phyloP scores from a whole-genome alignment of 1,140 invertebrate species.

The Acyrthosiphon pisum region DNA sequence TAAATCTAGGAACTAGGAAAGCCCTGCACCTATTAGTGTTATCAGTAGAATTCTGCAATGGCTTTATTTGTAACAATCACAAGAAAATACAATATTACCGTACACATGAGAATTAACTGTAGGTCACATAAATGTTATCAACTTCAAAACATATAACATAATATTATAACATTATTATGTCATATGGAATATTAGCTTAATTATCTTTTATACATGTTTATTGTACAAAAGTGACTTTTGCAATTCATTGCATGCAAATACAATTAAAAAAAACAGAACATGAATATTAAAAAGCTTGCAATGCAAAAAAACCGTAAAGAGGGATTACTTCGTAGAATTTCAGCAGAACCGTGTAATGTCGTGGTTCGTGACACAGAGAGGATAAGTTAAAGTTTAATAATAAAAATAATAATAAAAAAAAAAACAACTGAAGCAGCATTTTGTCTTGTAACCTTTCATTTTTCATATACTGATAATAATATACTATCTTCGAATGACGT shows the following conservation, averaged over 20 bases:
- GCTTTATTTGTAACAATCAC: neutral
- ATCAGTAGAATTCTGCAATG: neutral
- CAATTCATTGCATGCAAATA: conserved; percentile 17
- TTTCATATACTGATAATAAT: neutral
- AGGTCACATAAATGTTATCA: neutral
- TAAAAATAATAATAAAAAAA: neutral
- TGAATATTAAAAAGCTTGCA: conserved; percentile 19
- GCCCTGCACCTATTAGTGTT: neutral
- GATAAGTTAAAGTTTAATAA: conserved; percentile 23
- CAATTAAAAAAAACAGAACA: conserved; percentile 26
- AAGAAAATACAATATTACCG: neutral
- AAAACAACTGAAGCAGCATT: neutral
- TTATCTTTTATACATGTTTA: neutral
- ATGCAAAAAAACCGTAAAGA: neutral
- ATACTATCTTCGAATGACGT: neutral
- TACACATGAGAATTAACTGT: neutral
- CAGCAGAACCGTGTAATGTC: neutral
- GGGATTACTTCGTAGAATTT: neutral
- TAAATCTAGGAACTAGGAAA: neutral
- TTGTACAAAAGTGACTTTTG: neutral
- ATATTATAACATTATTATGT: neutral
- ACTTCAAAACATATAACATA: neutral
- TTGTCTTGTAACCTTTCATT: conserved; percentile 17
- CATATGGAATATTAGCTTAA: neutral
- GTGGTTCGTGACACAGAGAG: neutral